These are phyloP conservation scores for Zhuqinia jingwanae DNA, from an alignment of 2,888 invertebrate genomes.

Conservation along the genomic window DNA sequence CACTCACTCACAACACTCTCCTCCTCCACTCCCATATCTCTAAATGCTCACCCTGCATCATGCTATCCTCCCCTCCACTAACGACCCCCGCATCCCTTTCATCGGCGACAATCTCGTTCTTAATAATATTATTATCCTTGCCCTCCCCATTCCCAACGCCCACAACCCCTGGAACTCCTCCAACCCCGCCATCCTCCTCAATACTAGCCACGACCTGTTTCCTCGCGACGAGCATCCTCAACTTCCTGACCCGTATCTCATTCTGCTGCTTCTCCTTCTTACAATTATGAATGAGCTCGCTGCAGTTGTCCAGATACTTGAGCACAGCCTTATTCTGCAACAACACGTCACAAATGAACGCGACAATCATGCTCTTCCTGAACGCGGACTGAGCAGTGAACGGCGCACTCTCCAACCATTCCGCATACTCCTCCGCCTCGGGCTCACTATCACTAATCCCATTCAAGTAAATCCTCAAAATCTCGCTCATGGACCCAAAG, in stretches of 20 bases:
- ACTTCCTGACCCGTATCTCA: slow-evolving; percentile 96
- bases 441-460: slow-evolving; percentile 76
- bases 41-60: slow-evolving; percentile 29
- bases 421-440: slow-evolving; percentile 82
- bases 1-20: not conserved
- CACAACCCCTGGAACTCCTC: not conserved
- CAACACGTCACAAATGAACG: slow-evolving; percentile 96
- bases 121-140: not conserved
- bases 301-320: slow-evolving; percentile 75
- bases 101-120: too few relatives aligned
- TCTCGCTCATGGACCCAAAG: slow-evolving; percentile 94
- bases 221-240: slow-evolving; percentile 81
- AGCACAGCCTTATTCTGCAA: slow-evolving; percentile 89
- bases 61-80: slow-evolving; percentile 14
- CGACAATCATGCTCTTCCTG: slow-evolving; percentile 92
- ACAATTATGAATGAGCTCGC: slow-evolving; percentile 88
- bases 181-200: slow-evolving; percentile 40
- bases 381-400: slow-evolving; percentile 93
- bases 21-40: too few relatives aligned
- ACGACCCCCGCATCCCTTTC: not conserved
- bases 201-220: slow-evolving; percentile 74
- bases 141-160: not conserved
- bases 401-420: slow-evolving; percentile 90
- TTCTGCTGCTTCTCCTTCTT: slow-evolving; percentile 93
- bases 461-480: slow-evolving; percentile 84